Evolutionary conservation across 1,140 invertebrate species (phyloP).

Genomic region (Bathynomus jamesi): DNA sequence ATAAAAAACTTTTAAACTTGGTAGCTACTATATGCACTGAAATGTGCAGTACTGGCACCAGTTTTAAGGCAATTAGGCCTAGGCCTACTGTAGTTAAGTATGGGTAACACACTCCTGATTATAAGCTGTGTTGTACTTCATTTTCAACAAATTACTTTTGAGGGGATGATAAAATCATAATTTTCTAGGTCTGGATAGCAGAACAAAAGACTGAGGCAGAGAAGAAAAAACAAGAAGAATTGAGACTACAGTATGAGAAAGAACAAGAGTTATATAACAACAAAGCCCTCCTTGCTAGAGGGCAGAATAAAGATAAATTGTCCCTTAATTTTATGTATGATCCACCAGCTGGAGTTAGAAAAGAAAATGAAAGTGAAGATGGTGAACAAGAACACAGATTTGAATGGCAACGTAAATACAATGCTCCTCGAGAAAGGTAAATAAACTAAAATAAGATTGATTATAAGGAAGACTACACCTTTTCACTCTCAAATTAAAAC

Average conservation of each 20-base stretch:
- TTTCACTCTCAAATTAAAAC: too few relatives aligned
- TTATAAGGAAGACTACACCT: too few relatives aligned
- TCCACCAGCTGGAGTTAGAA: constrained; percentile 89
- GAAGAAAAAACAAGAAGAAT: constrained; percentile 95
- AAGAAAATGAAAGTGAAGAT: constrained; percentile 76
- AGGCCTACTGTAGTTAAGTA: too few relatives aligned
- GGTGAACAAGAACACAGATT: constrained; percentile 96
- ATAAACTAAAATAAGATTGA: constrained; percentile 22
- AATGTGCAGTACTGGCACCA: too few relatives aligned
- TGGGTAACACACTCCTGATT: too few relatives aligned
- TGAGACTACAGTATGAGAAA: constrained; percentile 93
- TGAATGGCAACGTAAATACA: constrained; percentile 98
- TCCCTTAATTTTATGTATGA: constrained; percentile 99
- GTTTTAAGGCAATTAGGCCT: too few relatives aligned
- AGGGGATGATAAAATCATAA: too few relatives aligned
- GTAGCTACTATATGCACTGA: too few relatives aligned
- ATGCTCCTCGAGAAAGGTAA: constrained; percentile 85
- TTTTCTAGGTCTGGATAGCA: constrained; percentile 77
- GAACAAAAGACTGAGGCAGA: constrained; percentile 95
- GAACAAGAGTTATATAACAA: constrained; percentile 98
- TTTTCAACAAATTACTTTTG: too few relatives aligned
- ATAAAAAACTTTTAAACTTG: too few relatives aligned
- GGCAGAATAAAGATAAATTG: constrained; percentile 94
- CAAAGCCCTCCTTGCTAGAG: constrained; percentile 88
- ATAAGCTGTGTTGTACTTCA: too few relatives aligned